Percentiles rank a stretch among this genome's conserved stretches.
These are phyloP conservation scores for Catharus fuscescens DNA, from an alignment of 2,113 vertebrate genomes.

Conservation along the genomic window DNA sequence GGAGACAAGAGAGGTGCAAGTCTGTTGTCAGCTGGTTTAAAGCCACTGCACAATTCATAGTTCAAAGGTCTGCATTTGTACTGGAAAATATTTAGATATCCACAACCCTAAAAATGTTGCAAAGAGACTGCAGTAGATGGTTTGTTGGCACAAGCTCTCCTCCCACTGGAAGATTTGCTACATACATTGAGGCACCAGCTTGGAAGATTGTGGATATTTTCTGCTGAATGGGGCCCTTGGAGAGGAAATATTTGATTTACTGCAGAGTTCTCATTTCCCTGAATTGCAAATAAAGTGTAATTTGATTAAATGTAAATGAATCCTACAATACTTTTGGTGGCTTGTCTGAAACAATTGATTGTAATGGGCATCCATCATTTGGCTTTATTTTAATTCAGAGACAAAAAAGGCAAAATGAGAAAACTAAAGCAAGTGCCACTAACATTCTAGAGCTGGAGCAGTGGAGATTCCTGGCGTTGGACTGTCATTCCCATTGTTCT, in stretches of 20 bases:
- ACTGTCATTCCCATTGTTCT: slow-evolving; percentile 53
- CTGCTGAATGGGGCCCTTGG: slow-evolving; percentile 57
- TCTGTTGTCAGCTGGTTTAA: background rate
- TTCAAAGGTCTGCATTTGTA: background rate
- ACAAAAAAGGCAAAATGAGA: slow-evolving; percentile 58
- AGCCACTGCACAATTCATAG: background rate
- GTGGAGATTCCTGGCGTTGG: background rate
- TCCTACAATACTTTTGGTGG: slow-evolving; percentile 67
- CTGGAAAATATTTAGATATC: background rate
- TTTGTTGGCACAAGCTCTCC: slow-evolving; percentile 61
- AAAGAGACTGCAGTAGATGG: background rate
- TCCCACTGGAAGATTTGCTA: slow-evolving; percentile 57
- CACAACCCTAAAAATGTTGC: background rate
- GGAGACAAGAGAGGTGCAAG: background rate
- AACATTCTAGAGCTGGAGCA: slow-evolving; percentile 45
- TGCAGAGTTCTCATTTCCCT: slow-evolving; percentile 66
- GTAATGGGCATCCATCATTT: slow-evolving; percentile 69
- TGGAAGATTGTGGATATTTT: slow-evolving; percentile 44
- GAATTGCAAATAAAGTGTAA: slow-evolving; percentile 75
- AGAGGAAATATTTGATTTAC: slow-evolving; percentile 73
- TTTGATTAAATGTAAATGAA: slow-evolving; percentile 75
- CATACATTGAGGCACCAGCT: slow-evolving; percentile 33
- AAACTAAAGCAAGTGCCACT: slow-evolving; percentile 58
- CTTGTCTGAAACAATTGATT: slow-evolving; percentile 74
- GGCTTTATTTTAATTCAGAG: slow-evolving; percentile 66